Percentiles rank a stretch among this genome's conserved stretches.
phyloP scores from a whole-genome alignment of 2,888 invertebrate species.

The Eurytoma adleriae region DNA sequence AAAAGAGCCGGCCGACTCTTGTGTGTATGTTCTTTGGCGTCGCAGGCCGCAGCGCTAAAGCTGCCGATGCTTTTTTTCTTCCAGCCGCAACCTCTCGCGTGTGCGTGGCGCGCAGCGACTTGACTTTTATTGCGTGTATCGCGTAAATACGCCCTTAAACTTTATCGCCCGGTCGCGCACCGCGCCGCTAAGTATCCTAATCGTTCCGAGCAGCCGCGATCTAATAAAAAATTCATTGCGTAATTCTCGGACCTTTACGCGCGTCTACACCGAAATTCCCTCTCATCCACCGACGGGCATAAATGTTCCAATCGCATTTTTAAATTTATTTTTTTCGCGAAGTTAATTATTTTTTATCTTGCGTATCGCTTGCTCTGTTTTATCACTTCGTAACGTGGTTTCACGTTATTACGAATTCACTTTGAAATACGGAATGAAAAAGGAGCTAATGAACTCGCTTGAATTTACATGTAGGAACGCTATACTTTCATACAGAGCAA shows the following conservation, averaged over 20 bases:
- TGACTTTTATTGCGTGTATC: conserved; percentile 72
- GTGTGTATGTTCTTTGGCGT: conserved; percentile 27
- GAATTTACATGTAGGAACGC: conserved; percentile 41
- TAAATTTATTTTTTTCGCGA: too few species aligned
- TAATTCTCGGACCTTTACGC: neutral
- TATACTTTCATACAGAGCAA: conserved; percentile 19
- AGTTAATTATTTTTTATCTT: too few species aligned
- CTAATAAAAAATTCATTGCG: conserved; percentile 58
- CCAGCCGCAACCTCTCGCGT: conserved; percentile 11
- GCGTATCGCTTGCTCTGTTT: too few species aligned
- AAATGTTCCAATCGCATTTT: neutral
- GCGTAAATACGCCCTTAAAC: conserved; percentile 68
- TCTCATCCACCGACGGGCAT: neutral
- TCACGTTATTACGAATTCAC: neutral
- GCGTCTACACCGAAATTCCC: too few species aligned
- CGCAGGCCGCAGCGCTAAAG: conserved; percentile 43
- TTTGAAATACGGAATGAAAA: neutral
- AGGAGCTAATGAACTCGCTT: neutral
- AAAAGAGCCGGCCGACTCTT: conserved; percentile 65
- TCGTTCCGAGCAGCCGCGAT: conserved; percentile 54
- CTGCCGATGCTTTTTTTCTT: conserved; percentile 51
- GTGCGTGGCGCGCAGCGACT: conserved; percentile 57
- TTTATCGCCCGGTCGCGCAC: conserved; percentile 50
- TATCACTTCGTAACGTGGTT: too few species aligned
- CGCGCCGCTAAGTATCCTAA: conserved; percentile 54